phyloP scores from a whole-genome alignment of 1,140 invertebrate species.

The Adelges cooleyi region DNA sequence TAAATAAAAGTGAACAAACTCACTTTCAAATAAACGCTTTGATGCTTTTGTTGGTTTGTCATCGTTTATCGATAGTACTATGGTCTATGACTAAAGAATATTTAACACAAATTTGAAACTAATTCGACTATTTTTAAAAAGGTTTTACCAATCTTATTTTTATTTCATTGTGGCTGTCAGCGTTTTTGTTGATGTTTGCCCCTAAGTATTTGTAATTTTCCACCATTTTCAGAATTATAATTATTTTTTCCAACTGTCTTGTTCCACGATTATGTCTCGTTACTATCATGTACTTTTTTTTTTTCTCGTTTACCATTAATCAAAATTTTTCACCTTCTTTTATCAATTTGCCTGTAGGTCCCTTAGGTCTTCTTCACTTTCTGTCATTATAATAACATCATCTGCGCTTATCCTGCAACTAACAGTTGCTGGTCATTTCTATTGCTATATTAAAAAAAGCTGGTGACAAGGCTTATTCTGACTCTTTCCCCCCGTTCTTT shows the following conservation, averaged over 20 bases:
- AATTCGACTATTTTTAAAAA: too few relatives aligned
- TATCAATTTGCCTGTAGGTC: background rate
- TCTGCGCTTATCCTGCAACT: background rate
- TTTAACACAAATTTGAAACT: too few relatives aligned
- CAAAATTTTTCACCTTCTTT: background rate
- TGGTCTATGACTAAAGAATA: too few relatives aligned
- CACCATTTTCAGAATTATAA: background rate
- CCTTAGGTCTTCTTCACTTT: background rate
- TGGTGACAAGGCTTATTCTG: too few relatives aligned
- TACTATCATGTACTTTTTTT: background rate
- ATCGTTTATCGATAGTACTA: too few relatives aligned
- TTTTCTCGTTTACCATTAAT: background rate
- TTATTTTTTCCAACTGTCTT: background rate
- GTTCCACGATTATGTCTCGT: background rate
- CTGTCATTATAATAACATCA: background rate
- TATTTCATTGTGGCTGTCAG: background rate
- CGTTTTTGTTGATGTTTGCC: background rate
- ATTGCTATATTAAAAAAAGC: too few relatives aligned
- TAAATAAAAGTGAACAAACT: too few relatives aligned
- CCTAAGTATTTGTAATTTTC: background rate
- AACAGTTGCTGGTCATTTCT: background rate
- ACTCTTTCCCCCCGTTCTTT: background rate
- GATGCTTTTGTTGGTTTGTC: too few relatives aligned
- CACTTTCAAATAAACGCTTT: too few relatives aligned
- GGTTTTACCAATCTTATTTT: too few relatives aligned